Conservation (phyloP, 2,797 vertebrate genomes). For the Rhadinocentrus ornatus region DNA sequence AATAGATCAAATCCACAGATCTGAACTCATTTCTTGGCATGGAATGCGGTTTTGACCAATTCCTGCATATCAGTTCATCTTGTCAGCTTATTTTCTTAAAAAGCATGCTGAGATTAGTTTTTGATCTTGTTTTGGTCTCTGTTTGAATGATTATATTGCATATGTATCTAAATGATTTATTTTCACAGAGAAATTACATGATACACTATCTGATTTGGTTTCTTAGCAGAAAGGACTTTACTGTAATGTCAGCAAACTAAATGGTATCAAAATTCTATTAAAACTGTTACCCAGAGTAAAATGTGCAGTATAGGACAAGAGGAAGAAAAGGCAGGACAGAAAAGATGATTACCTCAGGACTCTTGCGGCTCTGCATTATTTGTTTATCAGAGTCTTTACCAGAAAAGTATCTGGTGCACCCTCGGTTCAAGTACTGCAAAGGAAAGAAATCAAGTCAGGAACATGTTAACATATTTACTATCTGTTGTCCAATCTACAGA, state of each 20-base stretch:
- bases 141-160: background rate
- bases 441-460: constrained; percentile 19
- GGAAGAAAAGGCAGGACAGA: constrained; percentile 4
- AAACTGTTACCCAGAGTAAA: background rate
- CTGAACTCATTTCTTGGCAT: constrained; percentile 50
- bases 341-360: constrained; percentile 88
- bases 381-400: constrained; percentile 95
- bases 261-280: background rate
- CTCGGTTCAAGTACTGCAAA: constrained; percentile 94
- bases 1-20: constrained; percentile 64
- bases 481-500: constrained; percentile 18
- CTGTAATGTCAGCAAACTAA: background rate
- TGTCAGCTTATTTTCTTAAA: background rate
- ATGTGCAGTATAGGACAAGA: background rate
- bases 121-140: background rate
- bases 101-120: background rate
- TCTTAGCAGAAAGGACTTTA: background rate
- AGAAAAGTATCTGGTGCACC: constrained; percentile 96
- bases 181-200: background rate
- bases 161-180: background rate
- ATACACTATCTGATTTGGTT: background rate
- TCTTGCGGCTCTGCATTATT: constrained; percentile 96
- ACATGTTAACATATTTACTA: constrained; percentile 22
- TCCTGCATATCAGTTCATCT: no score
- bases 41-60: constrained; percentile 14